phyloP scores from a whole-genome alignment of 2,113 vertebrate genomes.

The Eulacestoma nigropectus region DNA sequence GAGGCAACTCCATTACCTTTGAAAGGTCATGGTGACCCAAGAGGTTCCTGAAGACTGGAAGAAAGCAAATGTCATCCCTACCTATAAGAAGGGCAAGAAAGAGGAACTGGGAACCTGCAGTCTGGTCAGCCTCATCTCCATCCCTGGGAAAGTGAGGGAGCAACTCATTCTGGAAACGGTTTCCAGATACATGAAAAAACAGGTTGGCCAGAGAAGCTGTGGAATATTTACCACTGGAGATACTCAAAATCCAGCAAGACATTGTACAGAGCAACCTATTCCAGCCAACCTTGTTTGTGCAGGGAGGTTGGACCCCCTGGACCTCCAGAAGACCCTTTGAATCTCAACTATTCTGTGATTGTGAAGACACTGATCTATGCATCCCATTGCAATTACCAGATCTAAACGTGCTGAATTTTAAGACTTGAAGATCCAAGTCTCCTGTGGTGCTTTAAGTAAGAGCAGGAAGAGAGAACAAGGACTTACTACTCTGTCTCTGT shows the following conservation, averaged over 20 bases:
- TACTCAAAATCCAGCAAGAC: not conserved
- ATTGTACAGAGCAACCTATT: not conserved
- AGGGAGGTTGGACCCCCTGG: not conserved
- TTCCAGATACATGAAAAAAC: not conserved
- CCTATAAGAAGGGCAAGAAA: not conserved
- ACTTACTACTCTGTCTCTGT: conserved; percentile 89
- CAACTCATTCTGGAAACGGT: not conserved
- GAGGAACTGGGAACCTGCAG: not conserved
- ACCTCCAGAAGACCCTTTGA: not conserved
- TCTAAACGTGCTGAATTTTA: not conserved
- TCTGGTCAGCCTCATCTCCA: not conserved
- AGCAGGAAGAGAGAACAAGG: not conserved
- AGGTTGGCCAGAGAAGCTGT: not conserved
- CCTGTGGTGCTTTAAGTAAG: not conserved
- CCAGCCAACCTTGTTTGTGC: not conserved
- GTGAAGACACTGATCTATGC: not conserved
- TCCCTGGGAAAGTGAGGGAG: not conserved
- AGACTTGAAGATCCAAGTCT: not conserved
- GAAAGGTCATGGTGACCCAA: not conserved
- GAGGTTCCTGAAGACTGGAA: not conserved
- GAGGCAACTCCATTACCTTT: not conserved
- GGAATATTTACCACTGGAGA: not conserved
- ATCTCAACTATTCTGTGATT: not conserved
- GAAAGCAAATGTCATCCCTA: not conserved
- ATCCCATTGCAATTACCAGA: not conserved